Evolutionary conservation across 2,888 invertebrate species (phyloP), one percentile per base, ranked within the genome.

Genomic region (Chloroclysta siterata): DNA sequence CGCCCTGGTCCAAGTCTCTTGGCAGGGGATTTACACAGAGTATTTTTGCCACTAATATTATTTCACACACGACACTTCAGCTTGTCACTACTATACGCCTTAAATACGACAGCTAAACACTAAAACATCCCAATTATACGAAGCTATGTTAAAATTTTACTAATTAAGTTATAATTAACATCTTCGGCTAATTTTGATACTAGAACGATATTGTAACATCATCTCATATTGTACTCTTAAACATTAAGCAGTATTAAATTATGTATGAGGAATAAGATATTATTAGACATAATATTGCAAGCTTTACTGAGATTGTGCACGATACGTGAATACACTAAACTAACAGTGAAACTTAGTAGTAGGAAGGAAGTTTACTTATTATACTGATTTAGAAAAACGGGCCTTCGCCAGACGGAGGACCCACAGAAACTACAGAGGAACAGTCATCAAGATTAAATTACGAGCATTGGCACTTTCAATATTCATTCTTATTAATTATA

Each of bases 141-240:
- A 93, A 93, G 93, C 93, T 93, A 93, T 89, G 84, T 91, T 91
- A 89, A 93, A 90, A 89, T 89, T 90, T 93, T 84, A 88, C 88
- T 93, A 93, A 89, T 90, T 93, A 93, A 91, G 61, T 90, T 89
- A 86, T 86, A 86, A 89, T 90, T 92, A 92, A 91, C 91, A 90
- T 93, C 93, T 93, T 93, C 92, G 93, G 93, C 90, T 93, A 93
- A 93, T 90, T 93, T 93, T 93, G 93, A 93, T 93, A 93, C 93
- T 93, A 93, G 89, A 90, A 88, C 93, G 93, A 93, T 93, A 93
- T 72, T 59, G 65, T 91, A 88, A 89, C 88, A 93, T 89, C 91
- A 90, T 92, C 81, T 90, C 89, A 90, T 90, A 93, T 93, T 93
- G 93, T 93, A 93, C 93, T 93, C 93, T 93, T 93, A 93, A 11